Base-by-base conservation (phyloP, 2,113 vertebrate species). In the Hoplias malabaricus region DNA sequence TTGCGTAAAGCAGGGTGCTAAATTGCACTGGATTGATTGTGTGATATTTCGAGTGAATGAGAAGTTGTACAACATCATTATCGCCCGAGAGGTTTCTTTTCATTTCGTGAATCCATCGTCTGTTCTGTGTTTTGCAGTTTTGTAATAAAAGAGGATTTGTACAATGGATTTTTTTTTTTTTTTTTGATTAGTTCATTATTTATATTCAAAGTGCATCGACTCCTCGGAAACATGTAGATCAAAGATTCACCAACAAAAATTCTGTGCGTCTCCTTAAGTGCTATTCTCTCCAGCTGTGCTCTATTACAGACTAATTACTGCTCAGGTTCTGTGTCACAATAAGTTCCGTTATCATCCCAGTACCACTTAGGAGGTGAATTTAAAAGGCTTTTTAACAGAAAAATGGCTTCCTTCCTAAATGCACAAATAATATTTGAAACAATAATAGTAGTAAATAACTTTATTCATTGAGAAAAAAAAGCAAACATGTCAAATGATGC, bases 391-490 rank as follows among this genome's bases (percentile, higher is more conserved):
- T 34, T 38, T n/a, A 50, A 19, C 5, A 19, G 29, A 62, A 31
- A 34, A 62, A n/a, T n/a, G 59, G 2, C 16, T 36, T 36, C 6
- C 31, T 21, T 3, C 59, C n/a, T 0, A 23, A 53, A 42, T 40
- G 43, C 38, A 48, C 2, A 70, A 27, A 13, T 62, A 62, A 53
- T 23, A 5, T 25, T 23, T 79, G 36, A 72, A 63, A 38, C 74
- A 81, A 72, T 77, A 69, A 82, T 79, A 80, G 85, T 82, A 89
- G 87, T 87, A 91, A 92, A 91, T 80, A 89, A 87, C 87, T 87
- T 77, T 86, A 86, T 93, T 93, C 88, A 90, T 89, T 92, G 84
- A 89, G 85, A 84, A 83, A 77, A 85, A 72, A 50, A 43, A 66
- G 54, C 65, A 73, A 82, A 11, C 16, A 71, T 23, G 71, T 65